These are phyloP conservation scores for Leptatherina wallacei DNA, from an alignment of 2,797 vertebrate genomes.

Conservation along the genomic window DNA sequence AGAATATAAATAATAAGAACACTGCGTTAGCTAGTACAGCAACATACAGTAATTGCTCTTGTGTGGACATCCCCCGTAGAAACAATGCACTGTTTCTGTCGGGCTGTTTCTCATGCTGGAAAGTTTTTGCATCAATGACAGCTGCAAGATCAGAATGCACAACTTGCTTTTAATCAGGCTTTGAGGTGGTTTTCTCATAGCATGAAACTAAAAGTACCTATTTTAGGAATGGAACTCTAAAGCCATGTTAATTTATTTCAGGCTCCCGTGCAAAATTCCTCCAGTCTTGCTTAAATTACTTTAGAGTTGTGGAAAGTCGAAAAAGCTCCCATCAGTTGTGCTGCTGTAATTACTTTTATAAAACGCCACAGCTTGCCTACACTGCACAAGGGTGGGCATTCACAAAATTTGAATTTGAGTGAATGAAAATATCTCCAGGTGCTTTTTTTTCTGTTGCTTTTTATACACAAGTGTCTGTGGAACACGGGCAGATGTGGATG, in stretches of 20 bases:
- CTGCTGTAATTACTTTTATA: constrained; percentile 46
- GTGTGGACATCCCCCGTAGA: too few species aligned
- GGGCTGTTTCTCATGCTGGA: too few species aligned
- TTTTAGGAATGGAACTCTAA: constrained; percentile 10
- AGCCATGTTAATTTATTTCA: constrained; percentile 6
- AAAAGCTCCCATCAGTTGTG: constrained; percentile 27
- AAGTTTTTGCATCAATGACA: neutral
- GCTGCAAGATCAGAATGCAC: neutral
- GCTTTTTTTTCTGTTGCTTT: neutral
- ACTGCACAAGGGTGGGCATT: constrained; percentile 6
- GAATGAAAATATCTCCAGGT: constrained; percentile 49
- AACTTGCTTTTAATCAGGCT: neutral
- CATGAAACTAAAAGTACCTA: neutral
- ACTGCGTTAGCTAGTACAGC: too few species aligned
- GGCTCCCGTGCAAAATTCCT: constrained; percentile 3
- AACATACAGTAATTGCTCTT: too few species aligned
- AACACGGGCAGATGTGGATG: constrained; percentile 46
- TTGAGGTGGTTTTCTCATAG: neutral
- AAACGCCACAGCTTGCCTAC: constrained; percentile 5
- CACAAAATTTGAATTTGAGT: constrained; percentile 35
- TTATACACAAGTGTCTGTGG: constrained; percentile 25
- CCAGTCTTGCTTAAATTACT: constrained; percentile 5
- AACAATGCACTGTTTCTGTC: too few species aligned
- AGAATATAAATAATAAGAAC: too few species aligned
- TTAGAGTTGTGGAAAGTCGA: neutral